A percentile compares a stretch with the other conserved stretches of the same genome.
These are phyloP conservation scores for Parasteatoda lunata DNA, from an alignment of 2,888 invertebrate species.

Conservation along the genomic window DNA sequence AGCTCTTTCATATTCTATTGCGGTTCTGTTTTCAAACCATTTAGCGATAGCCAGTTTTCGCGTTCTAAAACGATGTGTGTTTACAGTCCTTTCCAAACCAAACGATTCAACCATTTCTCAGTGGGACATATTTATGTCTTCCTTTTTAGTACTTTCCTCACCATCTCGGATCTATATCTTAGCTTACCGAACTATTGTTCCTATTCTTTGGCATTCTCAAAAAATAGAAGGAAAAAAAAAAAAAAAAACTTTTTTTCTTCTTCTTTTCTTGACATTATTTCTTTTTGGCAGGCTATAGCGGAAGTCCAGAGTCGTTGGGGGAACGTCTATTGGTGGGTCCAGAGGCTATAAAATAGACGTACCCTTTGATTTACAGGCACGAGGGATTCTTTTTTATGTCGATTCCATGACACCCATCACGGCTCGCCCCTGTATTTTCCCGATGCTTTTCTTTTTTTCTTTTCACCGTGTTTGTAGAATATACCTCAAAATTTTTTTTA, in stretches of 20 bases:
- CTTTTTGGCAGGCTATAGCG: slow-evolving; percentile 53
- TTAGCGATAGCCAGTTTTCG: too few species aligned
- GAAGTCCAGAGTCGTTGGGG: slow-evolving; percentile 55
- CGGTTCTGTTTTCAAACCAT: too few species aligned
- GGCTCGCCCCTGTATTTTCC: slow-evolving; percentile 11
- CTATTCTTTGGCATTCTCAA: slow-evolving; percentile 34
- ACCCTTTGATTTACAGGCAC: slow-evolving; percentile 58
- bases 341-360: slow-evolving; percentile 64
- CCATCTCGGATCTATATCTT: slow-evolving; percentile 49
- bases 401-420: slow-evolving; percentile 64
- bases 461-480: too few species aligned
- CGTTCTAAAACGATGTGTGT: slow-evolving; percentile 3
- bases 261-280: slow-evolving; percentile 38
- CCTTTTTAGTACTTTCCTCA: slow-evolving; percentile 47
- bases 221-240: slow-evolving; percentile 29
- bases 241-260: slow-evolving; percentile 9
- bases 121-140: slow-evolving; percentile 53
- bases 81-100: slow-evolving; percentile 22
- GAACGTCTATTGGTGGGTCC: slow-evolving; percentile 46
- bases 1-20: too few species aligned
- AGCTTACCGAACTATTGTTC: slow-evolving; percentile 58
- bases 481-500: too few species aligned
- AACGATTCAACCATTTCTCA: not conserved
- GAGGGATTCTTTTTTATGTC: slow-evolving; percentile 61
- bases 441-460: too few species aligned